A percentile compares a stretch with the other conserved stretches of the same genome.
phyloP scores from a whole-genome alignment of 35 echinoderm and acorn worm genomes.

The Apostichopus japonicus region DNA sequence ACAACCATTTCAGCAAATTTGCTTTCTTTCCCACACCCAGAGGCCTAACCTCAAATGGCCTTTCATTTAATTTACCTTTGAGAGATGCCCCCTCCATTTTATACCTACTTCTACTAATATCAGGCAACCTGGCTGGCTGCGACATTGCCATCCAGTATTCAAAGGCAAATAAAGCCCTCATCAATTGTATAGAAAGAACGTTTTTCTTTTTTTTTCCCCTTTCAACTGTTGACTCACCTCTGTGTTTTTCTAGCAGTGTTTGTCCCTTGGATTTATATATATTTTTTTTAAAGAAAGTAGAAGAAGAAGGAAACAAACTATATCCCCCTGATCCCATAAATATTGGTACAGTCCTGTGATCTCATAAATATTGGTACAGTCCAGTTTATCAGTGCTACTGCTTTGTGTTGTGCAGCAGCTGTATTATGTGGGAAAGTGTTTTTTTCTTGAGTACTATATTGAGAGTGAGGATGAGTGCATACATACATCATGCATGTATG shows the following conservation, averaged over 20 bases:
- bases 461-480: no score
- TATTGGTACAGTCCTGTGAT: conserved; percentile 27
- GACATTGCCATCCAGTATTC: neutral
- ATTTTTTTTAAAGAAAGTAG: neutral
- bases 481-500: no score
- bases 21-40: neutral
- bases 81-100: neutral
- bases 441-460: no score
- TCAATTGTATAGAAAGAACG: conserved; percentile 22
- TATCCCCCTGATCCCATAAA: conserved; percentile 38
- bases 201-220: neutral
- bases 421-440: no score
- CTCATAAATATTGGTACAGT: no score
- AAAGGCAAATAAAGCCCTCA: conserved; percentile 11
- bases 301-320: neutral
- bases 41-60: conserved; percentile 37
- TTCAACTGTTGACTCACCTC: conserved; percentile 26
- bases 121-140: neutral
- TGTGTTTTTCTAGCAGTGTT: neutral
- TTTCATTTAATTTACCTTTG: conserved; percentile 2
- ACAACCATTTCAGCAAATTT: neutral
- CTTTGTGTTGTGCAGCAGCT: no score
- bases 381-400: no score
- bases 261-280: no score
- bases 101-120: neutral